Evolutionary conservation across 1,140 invertebrate genomes (phyloP).

Genomic region (Atta colombica): DNA sequence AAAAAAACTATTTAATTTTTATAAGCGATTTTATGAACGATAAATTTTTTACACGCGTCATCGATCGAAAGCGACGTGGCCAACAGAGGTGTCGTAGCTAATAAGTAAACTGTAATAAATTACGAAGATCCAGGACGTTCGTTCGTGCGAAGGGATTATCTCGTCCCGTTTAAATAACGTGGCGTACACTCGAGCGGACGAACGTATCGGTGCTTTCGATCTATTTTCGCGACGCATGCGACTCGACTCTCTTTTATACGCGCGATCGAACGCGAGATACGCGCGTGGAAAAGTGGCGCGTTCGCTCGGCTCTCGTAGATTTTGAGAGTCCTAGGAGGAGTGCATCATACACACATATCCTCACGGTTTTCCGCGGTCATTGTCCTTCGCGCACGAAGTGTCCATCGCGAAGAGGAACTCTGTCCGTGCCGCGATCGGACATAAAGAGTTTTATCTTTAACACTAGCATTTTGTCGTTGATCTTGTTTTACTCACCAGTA

Average conservation of each 20-base stretch:
- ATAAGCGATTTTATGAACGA: background rate
- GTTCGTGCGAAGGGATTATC: constrained; percentile 54
- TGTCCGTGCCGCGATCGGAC: constrained; percentile 20
- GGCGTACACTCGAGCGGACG: constrained; percentile 26
- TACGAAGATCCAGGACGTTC: constrained; percentile 44
- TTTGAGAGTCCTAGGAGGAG: constrained; percentile 33
- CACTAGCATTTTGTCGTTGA: constrained; percentile 69
- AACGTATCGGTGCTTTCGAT: constrained; percentile 54
- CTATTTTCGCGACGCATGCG: constrained; percentile 53
- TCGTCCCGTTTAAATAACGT: constrained; percentile 58
- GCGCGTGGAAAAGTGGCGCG: constrained; percentile 33
- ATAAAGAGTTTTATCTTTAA: constrained; percentile 34
- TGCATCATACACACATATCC: background rate
- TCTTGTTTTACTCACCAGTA: constrained; percentile 83
- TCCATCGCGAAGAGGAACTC: background rate
- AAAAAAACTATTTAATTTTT: constrained; percentile 19
- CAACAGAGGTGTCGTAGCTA: constrained; percentile 38
- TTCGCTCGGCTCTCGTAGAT: constrained; percentile 35
- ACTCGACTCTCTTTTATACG: constrained; percentile 62
- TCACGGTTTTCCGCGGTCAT: background rate
- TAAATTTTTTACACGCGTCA: background rate
- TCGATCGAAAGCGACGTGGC: constrained; percentile 22
- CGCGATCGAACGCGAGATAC: constrained; percentile 41
- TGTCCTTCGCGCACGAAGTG: constrained; percentile 23
- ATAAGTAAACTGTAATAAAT: constrained; percentile 63